Conservation (phyloP, 2,888 invertebrate species). For the Brachyopa scutellaris region DNA sequence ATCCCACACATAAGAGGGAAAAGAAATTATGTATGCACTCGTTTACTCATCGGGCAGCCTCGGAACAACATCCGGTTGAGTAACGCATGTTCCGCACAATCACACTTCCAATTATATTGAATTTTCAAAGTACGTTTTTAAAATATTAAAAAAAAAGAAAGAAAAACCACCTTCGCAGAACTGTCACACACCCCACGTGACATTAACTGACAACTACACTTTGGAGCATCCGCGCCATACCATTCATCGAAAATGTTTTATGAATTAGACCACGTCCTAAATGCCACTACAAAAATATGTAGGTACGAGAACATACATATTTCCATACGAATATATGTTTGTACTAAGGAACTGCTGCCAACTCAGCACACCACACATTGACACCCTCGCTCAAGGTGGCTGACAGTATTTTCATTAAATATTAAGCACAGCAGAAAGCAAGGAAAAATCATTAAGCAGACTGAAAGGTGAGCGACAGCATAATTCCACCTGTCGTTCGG, state of each 20-base stretch:
- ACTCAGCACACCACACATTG: constrained; percentile 32
- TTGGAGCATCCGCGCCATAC: constrained; percentile 20
- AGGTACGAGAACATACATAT: too few relatives aligned
- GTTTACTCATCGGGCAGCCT: neutral
- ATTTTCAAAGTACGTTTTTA: neutral
- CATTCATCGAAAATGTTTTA: constrained; percentile 18
- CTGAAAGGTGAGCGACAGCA: constrained; percentile 58
- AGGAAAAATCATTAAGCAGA: constrained; percentile 53
- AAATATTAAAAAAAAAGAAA: too few relatives aligned
- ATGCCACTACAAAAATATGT: constrained; percentile 27
- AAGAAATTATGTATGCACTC: neutral
- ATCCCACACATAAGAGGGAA: too few relatives aligned
- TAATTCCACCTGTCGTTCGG: constrained; percentile 62
- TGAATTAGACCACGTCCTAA: constrained; percentile 63
- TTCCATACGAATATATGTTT: neutral
- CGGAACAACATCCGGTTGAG: constrained; percentile 15
- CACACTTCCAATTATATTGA: constrained; percentile 3
- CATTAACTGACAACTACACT: constrained; percentile 41
- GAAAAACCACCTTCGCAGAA: neutral
- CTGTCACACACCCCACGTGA: constrained; percentile 35
- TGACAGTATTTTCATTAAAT: constrained; percentile 62
- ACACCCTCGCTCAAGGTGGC: constrained; percentile 10
- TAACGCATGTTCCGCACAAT: constrained; percentile 19
- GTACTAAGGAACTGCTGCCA: constrained; percentile 23
- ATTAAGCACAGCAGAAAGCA: constrained; percentile 21